These are phyloP conservation scores for Cinara cedri DNA, from an alignment of 2,888 invertebrate species.

Conservation along the genomic window DNA sequence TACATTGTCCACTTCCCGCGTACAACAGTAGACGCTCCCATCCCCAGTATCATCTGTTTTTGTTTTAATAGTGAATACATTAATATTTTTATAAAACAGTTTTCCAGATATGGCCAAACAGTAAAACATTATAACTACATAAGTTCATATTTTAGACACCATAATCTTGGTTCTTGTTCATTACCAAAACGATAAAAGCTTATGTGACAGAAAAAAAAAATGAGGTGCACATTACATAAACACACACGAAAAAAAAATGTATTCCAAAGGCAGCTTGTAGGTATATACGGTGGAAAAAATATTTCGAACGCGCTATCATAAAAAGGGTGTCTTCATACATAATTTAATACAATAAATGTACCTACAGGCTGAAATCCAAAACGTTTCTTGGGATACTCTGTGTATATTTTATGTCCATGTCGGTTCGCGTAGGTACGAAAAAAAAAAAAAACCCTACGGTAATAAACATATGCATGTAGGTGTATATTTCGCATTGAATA, in stretches of 20 bases:
- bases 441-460: neutral
- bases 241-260: neutral
- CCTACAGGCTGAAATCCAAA: constrained; percentile 17
- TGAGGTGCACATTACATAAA: constrained; percentile 24
- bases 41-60: no score
- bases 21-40: no score
- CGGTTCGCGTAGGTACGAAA: neutral
- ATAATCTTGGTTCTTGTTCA: no score
- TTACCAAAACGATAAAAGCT: constrained; percentile 22
- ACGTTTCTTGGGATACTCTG: constrained; percentile 7
- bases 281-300: neutral
- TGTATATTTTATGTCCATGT: constrained; percentile 30
- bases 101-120: no score
- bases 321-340: constrained; percentile 42
- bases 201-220: constrained; percentile 27
- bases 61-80: no score
- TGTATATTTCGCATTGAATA: neutral
- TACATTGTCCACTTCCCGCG: no score
- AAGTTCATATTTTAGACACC: no score
- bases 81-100: no score
- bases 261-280: constrained; percentile 7
- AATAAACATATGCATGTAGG: constrained; percentile 12
- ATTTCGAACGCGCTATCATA: constrained; percentile 21
- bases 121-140: no score
- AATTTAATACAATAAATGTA: constrained; percentile 44